These are phyloP conservation scores for Streptopelia turtur DNA, from an alignment of 2,797 vertebrate species.

Conservation along the genomic window DNA sequence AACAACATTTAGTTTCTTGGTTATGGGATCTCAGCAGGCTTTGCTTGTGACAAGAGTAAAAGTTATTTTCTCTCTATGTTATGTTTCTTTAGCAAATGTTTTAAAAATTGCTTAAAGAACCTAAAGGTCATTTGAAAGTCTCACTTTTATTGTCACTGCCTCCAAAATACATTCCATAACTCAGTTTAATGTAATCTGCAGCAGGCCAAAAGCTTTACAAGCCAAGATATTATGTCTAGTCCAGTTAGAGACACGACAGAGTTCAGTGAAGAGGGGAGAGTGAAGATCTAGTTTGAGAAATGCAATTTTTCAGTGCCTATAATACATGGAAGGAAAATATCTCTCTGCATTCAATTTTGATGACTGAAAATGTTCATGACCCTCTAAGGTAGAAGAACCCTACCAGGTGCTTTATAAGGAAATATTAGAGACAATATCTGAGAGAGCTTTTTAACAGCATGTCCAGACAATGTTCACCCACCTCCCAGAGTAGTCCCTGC, in stretches of 20 bases:
- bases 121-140: constrained; percentile 69
- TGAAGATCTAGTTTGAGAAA: constrained; percentile 27
- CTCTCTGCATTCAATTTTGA: background rate
- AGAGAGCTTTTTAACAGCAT: background rate
- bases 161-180: constrained; percentile 75
- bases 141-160: constrained; percentile 75
- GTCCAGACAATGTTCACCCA: background rate
- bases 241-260: constrained; percentile 41
- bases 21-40: constrained; percentile 44
- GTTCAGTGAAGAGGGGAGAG: background rate
- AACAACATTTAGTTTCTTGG: constrained; percentile 47
- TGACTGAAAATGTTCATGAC: background rate
- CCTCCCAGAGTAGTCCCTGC: background rate
- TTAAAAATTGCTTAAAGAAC: constrained; percentile 66
- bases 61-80: constrained; percentile 63
- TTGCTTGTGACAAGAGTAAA: constrained; percentile 47
- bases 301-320: constrained; percentile 5
- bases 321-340: constrained; percentile 32
- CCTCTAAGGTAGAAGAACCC: background rate
- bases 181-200: constrained; percentile 69
- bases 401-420: background rate
- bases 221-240: constrained; percentile 73
- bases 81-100: constrained; percentile 68
- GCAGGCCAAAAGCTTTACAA: constrained; percentile 60
- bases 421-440: background rate